These are phyloP conservation scores for Artemia sp. DNA, from an alignment of 2,888 invertebrate species.

Conservation along the genomic window DNA sequence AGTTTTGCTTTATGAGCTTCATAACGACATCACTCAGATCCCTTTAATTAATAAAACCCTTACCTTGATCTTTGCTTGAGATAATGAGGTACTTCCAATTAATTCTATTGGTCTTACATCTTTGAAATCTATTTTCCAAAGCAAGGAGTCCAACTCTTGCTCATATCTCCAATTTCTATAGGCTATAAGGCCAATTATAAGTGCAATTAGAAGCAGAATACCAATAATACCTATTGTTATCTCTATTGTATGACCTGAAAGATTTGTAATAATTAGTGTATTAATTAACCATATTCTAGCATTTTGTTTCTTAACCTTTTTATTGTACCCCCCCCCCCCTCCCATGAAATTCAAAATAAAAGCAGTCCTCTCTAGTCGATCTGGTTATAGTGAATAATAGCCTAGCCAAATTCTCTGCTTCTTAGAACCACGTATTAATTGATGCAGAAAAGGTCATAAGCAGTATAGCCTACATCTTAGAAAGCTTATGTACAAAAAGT, in stretches of 20 bases:
- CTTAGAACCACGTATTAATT: too few relatives aligned
- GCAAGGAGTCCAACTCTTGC: constrained; percentile 72
- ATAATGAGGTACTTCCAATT: too few relatives aligned
- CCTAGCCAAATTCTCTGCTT: too few relatives aligned
- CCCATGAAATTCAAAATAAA: constrained; percentile 16
- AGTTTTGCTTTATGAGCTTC: too few relatives aligned
- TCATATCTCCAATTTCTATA: constrained; percentile 86
- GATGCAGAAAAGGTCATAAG: too few relatives aligned
- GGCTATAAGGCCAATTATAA: constrained; percentile 53
- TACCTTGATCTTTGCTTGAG: constrained; percentile 26
- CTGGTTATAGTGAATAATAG: too few relatives aligned
- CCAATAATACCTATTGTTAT: constrained; percentile 65
- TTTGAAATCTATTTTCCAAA: constrained; percentile 85
- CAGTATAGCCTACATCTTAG: too few relatives aligned
- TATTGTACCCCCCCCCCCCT: constrained; percentile 17
- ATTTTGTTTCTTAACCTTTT: background rate
- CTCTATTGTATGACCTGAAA: constrained; percentile 58
- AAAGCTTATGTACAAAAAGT: too few relatives aligned
- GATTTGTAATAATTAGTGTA: constrained; percentile 17
- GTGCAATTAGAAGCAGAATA: constrained; percentile 49
- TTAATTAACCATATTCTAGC: constrained; percentile 23
- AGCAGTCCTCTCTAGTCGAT: too few relatives aligned
- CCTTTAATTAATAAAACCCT: constrained; percentile 19
- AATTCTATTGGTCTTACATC: constrained; percentile 47
- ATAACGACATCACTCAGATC: too few relatives aligned